Evolutionary conservation across 1,140 invertebrate genomes (phyloP), one percentile per base, ranked within the genome.

Genomic region (Anastrepha obliqua): DNA sequence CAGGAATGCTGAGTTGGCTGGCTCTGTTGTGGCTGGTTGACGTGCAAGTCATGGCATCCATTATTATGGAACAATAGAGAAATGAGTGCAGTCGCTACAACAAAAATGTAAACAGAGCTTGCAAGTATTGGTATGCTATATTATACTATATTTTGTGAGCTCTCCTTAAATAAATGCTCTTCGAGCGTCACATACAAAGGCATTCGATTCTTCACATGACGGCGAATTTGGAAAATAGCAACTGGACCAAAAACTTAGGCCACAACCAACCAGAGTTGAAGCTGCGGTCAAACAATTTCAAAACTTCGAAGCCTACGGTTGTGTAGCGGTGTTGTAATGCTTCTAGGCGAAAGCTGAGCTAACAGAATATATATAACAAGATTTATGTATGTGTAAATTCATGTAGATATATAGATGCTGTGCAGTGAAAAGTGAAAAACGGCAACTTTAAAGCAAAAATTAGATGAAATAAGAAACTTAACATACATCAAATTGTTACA

Each of bases 201-300:
- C 44, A 86, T 60, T 6, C 55, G 60, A 86, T 86, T 86, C 58
- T 86, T 86, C 13, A 29, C 55, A 62, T 62, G 8, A 44, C 60
- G 60, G 59, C 60, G 62, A 87, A 62, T 62, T 65, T 88, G 87
- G 88, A 81, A 85, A 89, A 86, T 70, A 70, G 85, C 87, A 87
- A 15, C 65, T 47, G 62, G 89, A 86, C 85, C 58, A 86, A 85
- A 58, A 86, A 20, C n/a, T 55, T 47, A 29, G n/a, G 67, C 67
- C n/a, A 44, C 67, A 70, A 39, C 67, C 39, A 70, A n/a, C 74
- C 47, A 29, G 47, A 81, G 9, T 81, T 81, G 47, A 42, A 81
- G 74, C 74, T 81, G 74, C 74, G 74, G 74, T 81, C 74, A 81
- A 81, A 81, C 74, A 81, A 81, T 81, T 55, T 81, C 74, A 81